Evolutionary conservation across 2,113 vertebrate species (phyloP), one percentile per base, ranked within the genome.

Genomic region (Emydura subglobosa): DNA sequence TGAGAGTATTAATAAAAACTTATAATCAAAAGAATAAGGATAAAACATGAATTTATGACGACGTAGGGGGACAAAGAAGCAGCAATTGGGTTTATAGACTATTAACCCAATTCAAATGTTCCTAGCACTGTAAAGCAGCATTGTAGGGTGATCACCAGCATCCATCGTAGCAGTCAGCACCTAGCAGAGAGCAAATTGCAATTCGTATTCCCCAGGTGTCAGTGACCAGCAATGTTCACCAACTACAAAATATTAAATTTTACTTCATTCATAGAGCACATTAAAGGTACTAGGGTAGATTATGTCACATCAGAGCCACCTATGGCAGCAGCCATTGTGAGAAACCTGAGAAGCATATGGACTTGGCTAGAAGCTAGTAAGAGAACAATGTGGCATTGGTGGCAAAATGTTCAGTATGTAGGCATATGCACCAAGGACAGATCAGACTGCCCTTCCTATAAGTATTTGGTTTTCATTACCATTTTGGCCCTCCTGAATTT

Each of bases 381-480:
- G 54, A 91, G 90, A 68, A 79, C 83, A 93, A 68, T 1, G 55
- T 44, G 79, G 27, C 83, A 55, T 39, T 74, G 16, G 44, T 57
- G 86, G 47, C 34, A 80, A 76, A 61, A 42, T 0, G 0, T 12
- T 84, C 59, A 87, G 82, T 68, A 21, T 68, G 65, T 68, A 89
- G 72, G 50, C 74, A 86, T 12, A 34, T 2, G 11, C 13, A 68
- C n/a, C 59, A 59, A 54, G 50, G 31, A 53, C 2, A 95, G 57
- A 87, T 81, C 89, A 91, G 93, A 94, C 50, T 79, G 54, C 53
- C 4, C 50, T 19, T 31, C 10, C 34, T 79, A 83, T 19, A 55
- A 83, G 89, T 88, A 91, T 55, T 90, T 74, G 88, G 47, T 47
- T 92, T 96, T 65, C 86, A 86, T 47, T 47, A 89, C 88, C 53